Percentiles rank a stretch among this genome's conserved stretches.
phyloP scores from a whole-genome alignment of 2,888 invertebrate species.

The Pemphredon lugubris region DNA sequence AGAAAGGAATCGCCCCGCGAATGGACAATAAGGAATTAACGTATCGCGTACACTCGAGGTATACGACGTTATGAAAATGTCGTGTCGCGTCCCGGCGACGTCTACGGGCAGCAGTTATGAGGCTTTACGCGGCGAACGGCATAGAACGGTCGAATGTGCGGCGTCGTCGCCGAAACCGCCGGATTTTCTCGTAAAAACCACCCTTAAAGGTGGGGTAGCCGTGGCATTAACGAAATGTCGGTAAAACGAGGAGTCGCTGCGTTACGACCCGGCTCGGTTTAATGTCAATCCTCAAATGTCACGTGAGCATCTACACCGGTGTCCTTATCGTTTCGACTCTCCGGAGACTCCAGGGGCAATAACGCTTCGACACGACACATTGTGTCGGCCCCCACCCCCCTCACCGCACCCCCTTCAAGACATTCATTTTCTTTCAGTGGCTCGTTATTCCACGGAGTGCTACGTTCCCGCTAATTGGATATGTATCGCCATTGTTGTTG shows the following conservation, averaged over 20 bases:
- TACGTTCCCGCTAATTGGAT: conserved; percentile 61
- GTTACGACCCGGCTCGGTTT: conserved; percentile 65
- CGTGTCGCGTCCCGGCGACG: too few species aligned
- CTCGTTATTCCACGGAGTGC: conserved; percentile 55
- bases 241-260: conserved; percentile 43
- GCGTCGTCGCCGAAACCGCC: conserved; percentile 58
- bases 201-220: conserved; percentile 69
- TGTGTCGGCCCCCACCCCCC: conserved; percentile 20
- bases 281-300: conserved; percentile 79
- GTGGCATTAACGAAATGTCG: conserved; percentile 78
- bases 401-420: conserved; percentile 20
- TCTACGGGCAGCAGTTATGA: conserved; percentile 16
- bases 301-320: conserved; percentile 71
- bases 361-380: conserved; percentile 61
- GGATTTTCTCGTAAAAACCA: conserved; percentile 74
- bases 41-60: too few species aligned
- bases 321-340: conserved; percentile 64
- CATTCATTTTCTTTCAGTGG: conserved; percentile 57
- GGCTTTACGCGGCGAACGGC: conserved; percentile 19
- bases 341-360: conserved; percentile 46
- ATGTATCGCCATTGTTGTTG: conserved; percentile 56
- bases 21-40: too few species aligned
- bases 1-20: too few species aligned
- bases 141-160: conserved; percentile 15
- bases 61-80: too few species aligned